Evolutionary conservation across 2,113 vertebrate genomes (phyloP), one percentile per base, ranked within the genome.

Genomic region (Caracal caracal): DNA sequence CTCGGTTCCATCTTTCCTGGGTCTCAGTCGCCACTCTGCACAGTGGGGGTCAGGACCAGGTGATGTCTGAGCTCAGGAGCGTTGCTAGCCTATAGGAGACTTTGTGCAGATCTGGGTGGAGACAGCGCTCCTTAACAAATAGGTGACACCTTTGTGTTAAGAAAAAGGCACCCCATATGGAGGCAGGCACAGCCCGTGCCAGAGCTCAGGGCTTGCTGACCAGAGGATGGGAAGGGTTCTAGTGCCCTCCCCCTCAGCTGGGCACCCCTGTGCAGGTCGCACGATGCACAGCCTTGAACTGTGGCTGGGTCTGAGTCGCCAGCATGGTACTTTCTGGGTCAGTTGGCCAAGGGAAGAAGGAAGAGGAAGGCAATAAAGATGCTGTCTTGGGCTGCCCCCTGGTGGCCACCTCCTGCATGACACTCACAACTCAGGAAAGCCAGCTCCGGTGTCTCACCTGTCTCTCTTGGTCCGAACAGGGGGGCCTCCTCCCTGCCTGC

Each of bases 371-470:
- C 35, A 0, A 16, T 30, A 16, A 65, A 73, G 88, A 17, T 1
- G 16, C 68, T 51, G 87, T 78, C 92, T 93, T n/a, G 0, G 53
- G 33, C 96, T 97, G 92, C 75, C 96, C 80, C 26, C 53, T 95
- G 30, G 84, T 81, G 97, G 87, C 51, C 87, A 80, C 0, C 0
- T 0, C 0, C 11, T 49, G 47, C 30, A 71, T 81, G 49, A 78
- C 96, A 89, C 0, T 0, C 59, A 40, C 13, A 0, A n/a, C 49
- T 78, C 90, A 1, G 51, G 59, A 61, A 59, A 35, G 12, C 37
- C 63, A 28, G 5, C 47, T 26, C 26, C 2, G 47, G 56, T 3
- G 35, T 40, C 30, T 56, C 3, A 17, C 6, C 28, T 1, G 75
- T 3, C 17, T 1, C 2, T 49, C 47, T 79, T 30, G 5, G 43